A percentile compares a stretch with the other conserved stretches of the same genome.
phyloP scores from a whole-genome alignment of 2,113 vertebrate species.

The Columba livia region DNA sequence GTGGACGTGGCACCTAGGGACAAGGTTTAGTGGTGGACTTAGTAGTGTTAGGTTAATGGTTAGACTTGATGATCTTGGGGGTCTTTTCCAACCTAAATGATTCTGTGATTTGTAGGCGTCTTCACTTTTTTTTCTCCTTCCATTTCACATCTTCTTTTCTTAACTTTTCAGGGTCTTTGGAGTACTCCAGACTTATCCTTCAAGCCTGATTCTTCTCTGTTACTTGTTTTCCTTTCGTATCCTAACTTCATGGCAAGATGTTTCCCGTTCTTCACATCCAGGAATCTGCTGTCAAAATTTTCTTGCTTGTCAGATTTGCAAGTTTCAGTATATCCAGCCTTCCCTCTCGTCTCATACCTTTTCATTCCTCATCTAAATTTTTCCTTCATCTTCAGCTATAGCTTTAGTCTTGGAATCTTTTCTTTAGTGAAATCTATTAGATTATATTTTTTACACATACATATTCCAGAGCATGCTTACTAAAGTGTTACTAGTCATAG shows the following conservation, averaged over 20 bases:
- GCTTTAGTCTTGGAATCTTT: not conserved
- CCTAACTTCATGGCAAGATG: not conserved
- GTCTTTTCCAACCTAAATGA: not conserved
- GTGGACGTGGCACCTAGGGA: no score
- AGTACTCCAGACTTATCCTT: not conserved
- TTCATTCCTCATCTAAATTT: not conserved
- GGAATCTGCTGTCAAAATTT: not conserved
- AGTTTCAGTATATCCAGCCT: not conserved
- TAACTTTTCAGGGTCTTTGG: not conserved
- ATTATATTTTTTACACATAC: fast-evolving
- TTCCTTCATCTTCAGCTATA: not conserved
- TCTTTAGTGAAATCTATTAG: not conserved
- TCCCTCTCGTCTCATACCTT: not conserved
- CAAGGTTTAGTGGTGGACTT: no score
- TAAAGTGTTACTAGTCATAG: not conserved
- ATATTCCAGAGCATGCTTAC: not conserved
- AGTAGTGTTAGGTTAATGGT: no score
- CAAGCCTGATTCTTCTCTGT: not conserved
- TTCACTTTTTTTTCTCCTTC: not conserved
- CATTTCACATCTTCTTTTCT: not conserved
- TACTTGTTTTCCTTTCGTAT: not conserved
- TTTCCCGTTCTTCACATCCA: not conserved
- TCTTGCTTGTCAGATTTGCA: not conserved
- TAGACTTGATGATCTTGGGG: no score
- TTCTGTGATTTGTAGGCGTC: not conserved